Base-by-base conservation (phyloP, 2,888 invertebrate species). In the Chrysotoxum bicinctum region DNA sequence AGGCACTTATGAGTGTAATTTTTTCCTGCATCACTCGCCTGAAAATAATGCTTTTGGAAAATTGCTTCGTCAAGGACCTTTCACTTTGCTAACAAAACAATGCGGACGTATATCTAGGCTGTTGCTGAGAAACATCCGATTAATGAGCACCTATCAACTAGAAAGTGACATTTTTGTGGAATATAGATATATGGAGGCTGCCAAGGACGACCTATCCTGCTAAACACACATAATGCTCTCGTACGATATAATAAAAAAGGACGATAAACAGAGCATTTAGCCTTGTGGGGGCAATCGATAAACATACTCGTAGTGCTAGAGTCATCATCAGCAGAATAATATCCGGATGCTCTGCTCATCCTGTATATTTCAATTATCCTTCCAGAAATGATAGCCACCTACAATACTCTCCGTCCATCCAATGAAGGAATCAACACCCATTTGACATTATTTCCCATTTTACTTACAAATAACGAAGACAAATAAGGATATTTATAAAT, bases 401-500 rank as follows among this genome's bases (percentile, higher is more conserved):
- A 16, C 64, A 43, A 60, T 23, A 1, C 23, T 16, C 9, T 4
- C 54, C 0, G n/a, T 5, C 54, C 5, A 30, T 52, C n/a, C 21
- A 48, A 19, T 10, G 12, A 48, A 21, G 2, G 21, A 21, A 21
- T 16, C 26, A 21, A 35, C 69, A 54, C 12, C 60, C 48, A 66
- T 21, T 66, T 16, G 64, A 45, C 69, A 83, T 69, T 64, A 56
- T 69, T 83, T 84, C 68, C 58, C 70, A 84, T 75, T 80, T 66
- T 56, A 70, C 58, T 56, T 52, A 66, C 62, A 64, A 73, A 69
- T 64, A 74, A 75, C 50, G 69, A 72, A 73, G 72, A 77, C 74
- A 70, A 75, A 84, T 84, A 75, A 72, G 84, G 70, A 58, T 66
- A 72, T 85, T 85, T 73, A 75, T 35, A 80, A 79, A 76, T 80